Conservation (phyloP, 2,113 vertebrate species). For the Astur gentilis region DNA sequence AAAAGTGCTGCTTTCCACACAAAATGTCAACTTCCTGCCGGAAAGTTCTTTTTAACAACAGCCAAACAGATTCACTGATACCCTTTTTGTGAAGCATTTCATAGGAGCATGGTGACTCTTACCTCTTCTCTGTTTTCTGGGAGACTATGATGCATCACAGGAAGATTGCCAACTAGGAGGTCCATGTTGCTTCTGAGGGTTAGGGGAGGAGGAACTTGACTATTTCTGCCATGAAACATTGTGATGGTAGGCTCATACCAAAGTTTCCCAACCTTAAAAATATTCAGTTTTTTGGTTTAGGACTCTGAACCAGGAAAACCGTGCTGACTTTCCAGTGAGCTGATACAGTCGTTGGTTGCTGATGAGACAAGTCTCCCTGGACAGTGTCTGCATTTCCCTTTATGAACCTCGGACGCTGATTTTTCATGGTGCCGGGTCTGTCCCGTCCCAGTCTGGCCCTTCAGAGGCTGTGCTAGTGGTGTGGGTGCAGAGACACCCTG, state of each 20-base stretch:
- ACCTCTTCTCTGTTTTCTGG: background rate
- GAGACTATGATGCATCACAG: background rate
- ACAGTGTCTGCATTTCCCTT: background rate
- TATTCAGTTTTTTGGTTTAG: background rate
- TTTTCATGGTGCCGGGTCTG: rapidly evolving
- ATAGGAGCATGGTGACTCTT: background rate
- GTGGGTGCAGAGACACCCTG: background rate
- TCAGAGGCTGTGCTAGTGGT: background rate
- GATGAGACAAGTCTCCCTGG: background rate
- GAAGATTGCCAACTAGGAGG: background rate
- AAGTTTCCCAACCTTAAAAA: background rate
- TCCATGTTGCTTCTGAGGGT: background rate
- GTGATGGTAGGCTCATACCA: background rate
- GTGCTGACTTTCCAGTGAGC: background rate
- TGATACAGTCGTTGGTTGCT: background rate
- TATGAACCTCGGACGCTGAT: background rate
- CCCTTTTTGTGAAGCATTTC: background rate
- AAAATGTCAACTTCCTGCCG: background rate
- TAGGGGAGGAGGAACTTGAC: background rate
- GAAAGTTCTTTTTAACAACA: background rate
- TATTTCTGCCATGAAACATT: background rate
- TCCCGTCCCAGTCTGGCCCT: background rate
- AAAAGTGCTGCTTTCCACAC: background rate
- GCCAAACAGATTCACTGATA: background rate
- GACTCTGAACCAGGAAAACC: background rate